These are phyloP conservation scores for Agonopterix heracliana DNA, from an alignment of 2,888 invertebrate genomes.

Conservation along the genomic window DNA sequence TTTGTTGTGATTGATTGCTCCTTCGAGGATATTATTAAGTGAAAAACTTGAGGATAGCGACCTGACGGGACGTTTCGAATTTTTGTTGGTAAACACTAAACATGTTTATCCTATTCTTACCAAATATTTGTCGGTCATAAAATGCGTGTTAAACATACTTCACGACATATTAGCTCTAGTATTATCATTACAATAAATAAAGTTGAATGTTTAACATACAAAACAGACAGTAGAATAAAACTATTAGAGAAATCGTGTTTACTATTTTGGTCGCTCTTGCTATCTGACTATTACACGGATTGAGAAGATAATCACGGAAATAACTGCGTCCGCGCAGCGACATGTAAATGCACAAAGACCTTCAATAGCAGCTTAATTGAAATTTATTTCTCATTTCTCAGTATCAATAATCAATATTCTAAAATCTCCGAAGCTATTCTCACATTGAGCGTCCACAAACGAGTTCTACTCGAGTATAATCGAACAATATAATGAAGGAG, in stretches of 20 bases:
- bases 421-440: slow-evolving; percentile 68
- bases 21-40: slow-evolving; percentile 29
- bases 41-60: slow-evolving; percentile 47
- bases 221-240: slow-evolving; percentile 30
- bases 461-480: slow-evolving; percentile 67
- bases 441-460: slow-evolving; percentile 66
- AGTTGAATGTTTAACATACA: neutral
- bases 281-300: slow-evolving; percentile 32
- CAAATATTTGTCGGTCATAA: neutral
- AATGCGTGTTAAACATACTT: neutral
- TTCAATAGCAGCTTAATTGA: slow-evolving; percentile 71
- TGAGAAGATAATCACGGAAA: slow-evolving; percentile 61
- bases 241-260: slow-evolving; percentile 44
- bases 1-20: slow-evolving; percentile 71
- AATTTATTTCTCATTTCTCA: slow-evolving; percentile 75
- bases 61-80: slow-evolving; percentile 31
- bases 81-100: slow-evolving; percentile 23
- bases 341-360: slow-evolving; percentile 42
- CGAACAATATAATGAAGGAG: slow-evolving; percentile 76
- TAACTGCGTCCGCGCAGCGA: slow-evolving; percentile 46
- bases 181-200: neutral
- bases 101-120: slow-evolving; percentile 19
- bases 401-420: slow-evolving; percentile 75
- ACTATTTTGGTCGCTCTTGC: slow-evolving; percentile 39
- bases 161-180: neutral